Base-by-base conservation (phyloP, 2,888 invertebrate genomes). In the Terebella lapidaria region DNA sequence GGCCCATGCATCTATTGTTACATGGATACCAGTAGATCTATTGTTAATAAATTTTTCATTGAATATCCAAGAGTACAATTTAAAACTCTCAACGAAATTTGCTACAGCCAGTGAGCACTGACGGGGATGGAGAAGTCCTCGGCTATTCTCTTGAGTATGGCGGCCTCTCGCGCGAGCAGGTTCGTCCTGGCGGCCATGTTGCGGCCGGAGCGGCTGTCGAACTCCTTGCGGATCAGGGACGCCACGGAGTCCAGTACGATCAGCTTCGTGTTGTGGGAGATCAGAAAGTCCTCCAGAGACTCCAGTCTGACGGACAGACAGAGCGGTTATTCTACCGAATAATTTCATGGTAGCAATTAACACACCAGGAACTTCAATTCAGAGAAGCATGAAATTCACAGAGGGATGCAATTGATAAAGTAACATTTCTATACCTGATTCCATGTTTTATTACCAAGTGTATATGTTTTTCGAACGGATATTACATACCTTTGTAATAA, bases 181-280 rank as follows among this genome's bases (percentile, higher is more conserved):
- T 72, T 72, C 5, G 71, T 72, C 35, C 75, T 62, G 18, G 71
- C 69, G 1, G 66, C 63, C 56, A 74, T 57, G 52, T 63, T 71
- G 18, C 58, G 57, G 0, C 67, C 65, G 1, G 59, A 22, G 18
- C 63, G 55, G 4, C 58, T 61, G 55, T 72, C 70, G 60, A 66
- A 74, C 58, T 76, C 75, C 56, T 73, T 74, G 20, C 74, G 64
- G 3, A 75, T 67, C n/a, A 74, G 63, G 3, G 74, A 74, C 1
- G 76, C 76, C 2, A 75, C 65, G 2, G 74, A 75, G 58, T 76
- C 76, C 4, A 76, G 55, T 3, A 76, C 59, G 0, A 76, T 54
- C 29, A 76, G 59, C 30, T 67, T 67, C 1, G 70, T 61, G 2
- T 68, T 66, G 47, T 69, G 63, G 28, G 54, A 30, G n/a, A 76